These are phyloP conservation scores for Automeris io DNA, from an alignment of 2,888 invertebrate genomes.

Conservation along the genomic window DNA sequence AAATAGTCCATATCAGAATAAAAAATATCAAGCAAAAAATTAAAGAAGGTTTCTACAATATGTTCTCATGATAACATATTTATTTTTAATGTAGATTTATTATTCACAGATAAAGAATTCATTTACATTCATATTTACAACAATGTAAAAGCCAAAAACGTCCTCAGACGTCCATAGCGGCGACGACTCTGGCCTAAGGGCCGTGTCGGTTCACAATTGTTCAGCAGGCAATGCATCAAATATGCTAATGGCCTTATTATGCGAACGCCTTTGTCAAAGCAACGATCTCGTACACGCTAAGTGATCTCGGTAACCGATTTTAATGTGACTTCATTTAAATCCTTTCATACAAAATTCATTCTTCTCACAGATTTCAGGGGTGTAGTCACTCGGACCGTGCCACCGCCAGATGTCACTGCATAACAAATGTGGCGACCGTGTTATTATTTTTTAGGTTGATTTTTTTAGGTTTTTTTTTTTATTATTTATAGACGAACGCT, in stretches of 20 bases:
- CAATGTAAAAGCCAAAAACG: not conserved
- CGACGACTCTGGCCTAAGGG: conserved; percentile 21
- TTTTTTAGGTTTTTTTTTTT: too few relatives aligned
- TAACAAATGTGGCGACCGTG: too few relatives aligned
- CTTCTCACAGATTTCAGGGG: too few relatives aligned
- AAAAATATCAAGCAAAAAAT: too few relatives aligned
- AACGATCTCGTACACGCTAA: conserved; percentile 38
- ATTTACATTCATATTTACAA: not conserved
- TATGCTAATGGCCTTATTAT: conserved; percentile 63
- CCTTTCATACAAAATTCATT: not conserved
- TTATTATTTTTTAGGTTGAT: too few relatives aligned
- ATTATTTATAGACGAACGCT: too few relatives aligned
- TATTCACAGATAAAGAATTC: not conserved
- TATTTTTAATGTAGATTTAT: too few relatives aligned
- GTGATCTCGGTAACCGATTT: conserved; percentile 51
- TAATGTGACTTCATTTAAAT: conserved; percentile 17
- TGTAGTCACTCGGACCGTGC: too few relatives aligned
- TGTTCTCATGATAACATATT: too few relatives aligned
- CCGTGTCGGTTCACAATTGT: conserved; percentile 41
- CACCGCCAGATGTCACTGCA: too few relatives aligned
- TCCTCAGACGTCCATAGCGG: conserved; percentile 1
- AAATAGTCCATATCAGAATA: too few relatives aligned
- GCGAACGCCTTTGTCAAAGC: conserved; percentile 35
- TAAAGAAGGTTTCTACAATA: too few relatives aligned
- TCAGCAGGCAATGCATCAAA: conserved; percentile 50